A percentile compares a stretch with the other conserved stretches of the same genome.
These are phyloP conservation scores for Andrena chrysosceles DNA, from an alignment of 2,888 invertebrate genomes.

Conservation along the genomic window DNA sequence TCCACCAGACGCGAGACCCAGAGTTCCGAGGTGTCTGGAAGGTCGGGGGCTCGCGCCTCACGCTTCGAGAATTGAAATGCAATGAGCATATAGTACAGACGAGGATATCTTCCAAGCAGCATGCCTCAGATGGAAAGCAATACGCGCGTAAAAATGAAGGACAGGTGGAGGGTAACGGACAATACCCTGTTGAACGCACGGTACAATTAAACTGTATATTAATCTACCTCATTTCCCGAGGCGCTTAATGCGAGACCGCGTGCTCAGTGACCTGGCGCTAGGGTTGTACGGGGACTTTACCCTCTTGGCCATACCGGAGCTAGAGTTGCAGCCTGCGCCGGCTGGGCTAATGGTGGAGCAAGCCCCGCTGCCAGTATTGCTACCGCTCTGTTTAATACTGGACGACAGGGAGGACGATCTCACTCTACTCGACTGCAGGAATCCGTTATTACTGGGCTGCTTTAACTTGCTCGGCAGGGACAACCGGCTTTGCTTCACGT, in stretches of 20 bases:
- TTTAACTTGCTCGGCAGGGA: conserved; percentile 79
- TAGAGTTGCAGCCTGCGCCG: conserved; percentile 56
- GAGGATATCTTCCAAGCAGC: not conserved
- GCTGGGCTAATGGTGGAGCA: conserved; percentile 64
- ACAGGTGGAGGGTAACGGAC: conserved; percentile 49
- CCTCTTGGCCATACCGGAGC: conserved; percentile 78
- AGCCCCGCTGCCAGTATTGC: conserved; percentile 57
- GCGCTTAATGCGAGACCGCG: conserved; percentile 82
- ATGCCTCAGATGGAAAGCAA: conserved; percentile 23
- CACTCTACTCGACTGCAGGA: conserved; percentile 62
- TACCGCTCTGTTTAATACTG: conserved; percentile 65
- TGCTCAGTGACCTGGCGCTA: conserved; percentile 79
- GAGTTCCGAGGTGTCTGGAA: conserved; percentile 14
- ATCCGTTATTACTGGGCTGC: conserved; percentile 57
- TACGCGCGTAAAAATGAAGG: conserved; percentile 31
- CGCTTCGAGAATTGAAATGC: conserved; percentile 38
- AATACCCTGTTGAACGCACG: conserved; percentile 53
- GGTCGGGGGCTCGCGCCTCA: not conserved
- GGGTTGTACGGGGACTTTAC: conserved; percentile 81
- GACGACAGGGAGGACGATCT: conserved; percentile 69
- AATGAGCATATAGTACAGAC: conserved; percentile 8
- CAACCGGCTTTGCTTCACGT: conserved; percentile 79
- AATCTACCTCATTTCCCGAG: conserved; percentile 78
- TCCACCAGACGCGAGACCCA: conserved; percentile 37
- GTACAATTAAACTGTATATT: conserved; percentile 1